Evolutionary conservation across 2,113 vertebrate genomes (phyloP), one percentile per base, ranked within the genome.

Genomic region (Athene noctua): DNA sequence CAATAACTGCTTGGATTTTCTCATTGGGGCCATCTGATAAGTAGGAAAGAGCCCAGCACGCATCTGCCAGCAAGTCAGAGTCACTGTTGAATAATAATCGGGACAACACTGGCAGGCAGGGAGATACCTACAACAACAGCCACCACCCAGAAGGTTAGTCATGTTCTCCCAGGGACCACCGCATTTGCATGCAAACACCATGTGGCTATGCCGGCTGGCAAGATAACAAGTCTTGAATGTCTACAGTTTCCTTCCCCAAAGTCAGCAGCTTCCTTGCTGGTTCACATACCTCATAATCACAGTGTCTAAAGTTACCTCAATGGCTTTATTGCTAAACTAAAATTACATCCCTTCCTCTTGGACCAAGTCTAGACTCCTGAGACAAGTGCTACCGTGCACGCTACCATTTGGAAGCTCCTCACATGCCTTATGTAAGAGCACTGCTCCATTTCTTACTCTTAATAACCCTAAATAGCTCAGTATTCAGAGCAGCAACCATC

Each of bases 31-130:
- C 99, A 78, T 99, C 99, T 1, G 99, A 99, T 77, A 99, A 98
- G 97, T 99, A 99, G 95, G 99, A 99, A 44, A 99, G 98, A 46
- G 99, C 99, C 99, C 99, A 99, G 97, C 99, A 99, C 4, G 99
- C 99, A 30, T 99, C 99, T 49, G 99, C 99, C 97, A 99, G 98
- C 96, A 99, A 97, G 98, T 99, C 99, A 42, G 99, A 98, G 96
- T 99, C 99, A 38, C 99, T 99, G 98, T 99, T 99, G 98, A 99
- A 99, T 91, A 99, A 98, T 40, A 99, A 98, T 55, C 99, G 98
- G 93, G 99, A 99, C 94, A 99, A 97, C 27, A 99, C 99, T 13
- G 99, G 99, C 97, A 99, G 98, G 98, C 99, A 99, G 70, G 99
- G 99, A 22, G 99, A 99, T 58, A 99, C 99, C 99, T 99, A 91